Evolutionary conservation across 2,113 vertebrate genomes (phyloP).

Genomic region (Mormyrus iriodes): DNA sequence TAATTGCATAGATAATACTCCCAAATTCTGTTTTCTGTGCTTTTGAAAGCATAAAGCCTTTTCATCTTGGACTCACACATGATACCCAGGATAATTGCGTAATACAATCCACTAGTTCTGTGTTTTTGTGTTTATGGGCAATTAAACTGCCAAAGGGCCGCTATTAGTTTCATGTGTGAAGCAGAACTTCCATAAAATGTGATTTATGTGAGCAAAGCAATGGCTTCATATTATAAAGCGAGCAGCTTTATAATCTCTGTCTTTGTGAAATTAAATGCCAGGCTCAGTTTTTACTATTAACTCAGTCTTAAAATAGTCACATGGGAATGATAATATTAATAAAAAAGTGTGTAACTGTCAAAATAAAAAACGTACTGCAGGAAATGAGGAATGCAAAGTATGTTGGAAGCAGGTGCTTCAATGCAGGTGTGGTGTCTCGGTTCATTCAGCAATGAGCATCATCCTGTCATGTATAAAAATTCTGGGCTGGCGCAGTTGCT

Average conservation of each 20-base stretch:
- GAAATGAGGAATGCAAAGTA: neutral
- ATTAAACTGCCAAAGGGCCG: conserved; percentile 1
- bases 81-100: neutral
- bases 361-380: neutral
- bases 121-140: neutral
- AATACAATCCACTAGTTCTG: neutral
- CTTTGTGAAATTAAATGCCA: neutral
- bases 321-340: neutral
- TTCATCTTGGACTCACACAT: neutral
- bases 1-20: neutral
- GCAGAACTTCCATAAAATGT: neutral
- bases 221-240: neutral
- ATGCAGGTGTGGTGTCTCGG: neutral
- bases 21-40: neutral
- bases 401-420: neutral
- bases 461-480: neutral
- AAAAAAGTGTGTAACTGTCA: neutral
- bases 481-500: neutral
- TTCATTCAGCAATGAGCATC: neutral
- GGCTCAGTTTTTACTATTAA: neutral
- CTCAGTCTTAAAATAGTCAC: neutral
- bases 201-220: neutral
- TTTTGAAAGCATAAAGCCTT: neutral
- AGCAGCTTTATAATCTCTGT: no score
- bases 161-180: neutral